Evolutionary conservation across 2,113 vertebrate species (phyloP).

Genomic region (Propithecus coquereli): DNA sequence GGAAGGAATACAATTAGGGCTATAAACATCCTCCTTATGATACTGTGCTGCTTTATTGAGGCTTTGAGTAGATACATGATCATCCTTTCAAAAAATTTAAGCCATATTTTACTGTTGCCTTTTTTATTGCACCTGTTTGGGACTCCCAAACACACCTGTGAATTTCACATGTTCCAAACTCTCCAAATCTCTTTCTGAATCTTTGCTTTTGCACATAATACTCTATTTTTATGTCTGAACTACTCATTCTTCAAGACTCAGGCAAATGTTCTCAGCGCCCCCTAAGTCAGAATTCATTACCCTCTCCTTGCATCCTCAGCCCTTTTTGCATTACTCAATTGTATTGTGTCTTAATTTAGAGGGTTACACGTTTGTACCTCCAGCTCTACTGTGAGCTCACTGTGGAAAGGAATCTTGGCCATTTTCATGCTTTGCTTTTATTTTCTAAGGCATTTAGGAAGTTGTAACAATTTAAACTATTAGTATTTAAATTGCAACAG

Average conservation of each 20-base stretch:
- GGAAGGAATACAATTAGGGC: not conserved
- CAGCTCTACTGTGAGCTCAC: not conserved
- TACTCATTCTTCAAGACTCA: not conserved
- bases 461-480: not conserved
- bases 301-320: not conserved
- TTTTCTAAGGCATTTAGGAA: not conserved
- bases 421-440: not conserved
- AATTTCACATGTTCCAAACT: not conserved
- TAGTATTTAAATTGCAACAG: not conserved
- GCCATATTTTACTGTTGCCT: slow-evolving; percentile 21
- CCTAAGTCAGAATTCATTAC: not conserved
- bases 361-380: not conserved
- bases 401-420: not conserved
- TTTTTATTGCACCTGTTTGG: not conserved
- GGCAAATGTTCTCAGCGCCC: not conserved
- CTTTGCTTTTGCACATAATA: not conserved
- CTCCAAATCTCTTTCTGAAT: not conserved
- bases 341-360: not conserved
- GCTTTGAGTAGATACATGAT: not conserved
- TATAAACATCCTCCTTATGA: not conserved
- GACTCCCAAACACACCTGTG: not conserved
- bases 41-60: not conserved
- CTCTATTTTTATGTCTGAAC: not conserved
- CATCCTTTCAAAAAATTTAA: slow-evolving; percentile 28
- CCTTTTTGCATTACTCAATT: not conserved